Evolutionary conservation across 2,888 invertebrate genomes (phyloP).

Genomic region (Drosophila yooni): DNA sequence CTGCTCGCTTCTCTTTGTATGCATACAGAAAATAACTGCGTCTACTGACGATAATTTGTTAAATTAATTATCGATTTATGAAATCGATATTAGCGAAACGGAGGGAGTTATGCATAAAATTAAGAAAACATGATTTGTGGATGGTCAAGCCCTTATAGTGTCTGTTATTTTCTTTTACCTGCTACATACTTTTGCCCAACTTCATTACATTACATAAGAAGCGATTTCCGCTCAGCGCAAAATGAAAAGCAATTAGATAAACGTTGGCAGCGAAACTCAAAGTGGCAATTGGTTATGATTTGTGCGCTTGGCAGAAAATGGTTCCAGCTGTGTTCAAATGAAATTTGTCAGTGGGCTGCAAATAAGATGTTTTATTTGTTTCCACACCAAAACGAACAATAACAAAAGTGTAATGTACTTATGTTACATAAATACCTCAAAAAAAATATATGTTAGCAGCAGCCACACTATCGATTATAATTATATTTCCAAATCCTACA

Average conservation of each 20-base stretch:
- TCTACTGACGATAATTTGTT: neutral
- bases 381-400: no score
- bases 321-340: conserved; percentile 23
- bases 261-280: conserved; percentile 43
- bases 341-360: no score
- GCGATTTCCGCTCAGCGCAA: no score
- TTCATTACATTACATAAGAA: neutral
- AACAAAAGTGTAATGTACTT: no score
- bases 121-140: neutral
- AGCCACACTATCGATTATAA: neutral
- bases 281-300: conserved; percentile 59
- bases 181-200: neutral
- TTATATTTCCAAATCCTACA: no score
- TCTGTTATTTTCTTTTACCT: neutral
- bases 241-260: conserved; percentile 72
- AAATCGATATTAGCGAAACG: neutral
- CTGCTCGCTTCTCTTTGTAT: no score
- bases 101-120: neutral
- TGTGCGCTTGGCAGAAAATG: conserved; percentile 11
- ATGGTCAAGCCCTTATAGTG: neutral
- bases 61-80: neutral
- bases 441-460: neutral
- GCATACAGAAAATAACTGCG: no score
- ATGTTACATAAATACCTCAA: no score
- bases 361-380: no score